These are phyloP conservation scores for Caiman crocodilus DNA, from an alignment of 2,797 vertebrate genomes.

Conservation along the genomic window DNA sequence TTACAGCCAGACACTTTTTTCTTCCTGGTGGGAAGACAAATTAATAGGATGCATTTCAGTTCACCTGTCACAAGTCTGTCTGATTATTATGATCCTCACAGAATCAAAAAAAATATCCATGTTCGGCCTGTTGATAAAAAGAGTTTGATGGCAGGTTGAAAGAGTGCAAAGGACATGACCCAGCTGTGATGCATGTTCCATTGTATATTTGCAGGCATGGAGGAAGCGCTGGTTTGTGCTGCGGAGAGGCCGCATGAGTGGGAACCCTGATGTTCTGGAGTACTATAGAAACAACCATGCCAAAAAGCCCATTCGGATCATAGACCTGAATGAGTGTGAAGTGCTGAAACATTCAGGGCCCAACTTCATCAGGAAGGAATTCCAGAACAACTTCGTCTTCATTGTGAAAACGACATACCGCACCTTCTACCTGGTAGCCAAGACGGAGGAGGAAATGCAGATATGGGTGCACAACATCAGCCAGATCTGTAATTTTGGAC, in stretches of 20 bases:
- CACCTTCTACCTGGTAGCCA: constrained; percentile 96
- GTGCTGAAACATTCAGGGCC: constrained; percentile 89
- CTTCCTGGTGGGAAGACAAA: background rate
- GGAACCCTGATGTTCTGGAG: constrained; percentile 95
- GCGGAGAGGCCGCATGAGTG: constrained; percentile 94
- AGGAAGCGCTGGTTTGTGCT: constrained; percentile 98
- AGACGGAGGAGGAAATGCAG: constrained; percentile 97
- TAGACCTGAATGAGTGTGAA: constrained; percentile 94
- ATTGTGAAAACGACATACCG: constrained; percentile 92
- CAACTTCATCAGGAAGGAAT: constrained; percentile 89
- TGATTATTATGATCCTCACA: background rate
- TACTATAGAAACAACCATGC: constrained; percentile 94
- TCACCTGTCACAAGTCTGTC: background rate
- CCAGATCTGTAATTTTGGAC: constrained; percentile 92
- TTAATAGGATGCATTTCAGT: background rate
- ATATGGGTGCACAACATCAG: constrained; percentile 94
- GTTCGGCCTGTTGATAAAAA: background rate
- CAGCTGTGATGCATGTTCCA: background rate
- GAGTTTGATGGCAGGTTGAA: background rate
- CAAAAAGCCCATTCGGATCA: constrained; percentile 93
- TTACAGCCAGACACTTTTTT: background rate
- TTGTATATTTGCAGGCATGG: constrained; percentile 88
- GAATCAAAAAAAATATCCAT: background rate
- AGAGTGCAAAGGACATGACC: background rate
- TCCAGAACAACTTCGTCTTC: constrained; percentile 93